Percentiles rank a stretch among this genome's conserved stretches.
Conservation (phyloP, 2,888 invertebrate species). For the Kryphioiulus occultus region DNA sequence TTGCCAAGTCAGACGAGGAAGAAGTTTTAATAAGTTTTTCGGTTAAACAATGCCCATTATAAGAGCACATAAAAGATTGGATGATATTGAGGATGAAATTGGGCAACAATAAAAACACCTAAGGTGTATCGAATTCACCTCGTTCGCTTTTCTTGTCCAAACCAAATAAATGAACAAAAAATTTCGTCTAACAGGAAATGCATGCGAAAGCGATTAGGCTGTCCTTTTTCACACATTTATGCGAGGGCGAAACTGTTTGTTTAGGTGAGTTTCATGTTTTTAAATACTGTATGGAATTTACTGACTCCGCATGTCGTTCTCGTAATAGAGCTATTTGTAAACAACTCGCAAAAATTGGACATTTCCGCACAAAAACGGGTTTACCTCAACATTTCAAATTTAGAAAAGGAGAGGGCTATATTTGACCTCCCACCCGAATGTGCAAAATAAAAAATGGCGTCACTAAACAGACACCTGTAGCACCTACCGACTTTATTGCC, state of each 20-base stretch:
- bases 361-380: no score
- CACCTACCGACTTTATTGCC: no score
- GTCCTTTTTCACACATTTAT: not conserved
- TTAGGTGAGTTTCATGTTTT: no score
- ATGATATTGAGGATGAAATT: slow-evolving; percentile 35
- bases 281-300: no score
- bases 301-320: no score
- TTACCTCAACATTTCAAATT: no score
- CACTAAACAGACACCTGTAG: no score
- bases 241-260: not conserved
- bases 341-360: no score
- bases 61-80: slow-evolving; percentile 24
- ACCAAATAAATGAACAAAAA: slow-evolving; percentile 20
- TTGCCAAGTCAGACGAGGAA: slow-evolving; percentile 28
- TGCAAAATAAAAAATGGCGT: no score
- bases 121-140: slow-evolving; percentile 22
- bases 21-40: slow-evolving; percentile 19
- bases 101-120: slow-evolving; percentile 31
- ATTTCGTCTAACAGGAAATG: not conserved
- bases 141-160: slow-evolving; percentile 1
- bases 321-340: no score
- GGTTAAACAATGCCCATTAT: slow-evolving; percentile 30
- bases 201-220: not conserved
- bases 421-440: no score
- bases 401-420: no score